phyloP scores from a whole-genome alignment of 2,888 invertebrate genomes.

The Marronus borbonicus region DNA sequence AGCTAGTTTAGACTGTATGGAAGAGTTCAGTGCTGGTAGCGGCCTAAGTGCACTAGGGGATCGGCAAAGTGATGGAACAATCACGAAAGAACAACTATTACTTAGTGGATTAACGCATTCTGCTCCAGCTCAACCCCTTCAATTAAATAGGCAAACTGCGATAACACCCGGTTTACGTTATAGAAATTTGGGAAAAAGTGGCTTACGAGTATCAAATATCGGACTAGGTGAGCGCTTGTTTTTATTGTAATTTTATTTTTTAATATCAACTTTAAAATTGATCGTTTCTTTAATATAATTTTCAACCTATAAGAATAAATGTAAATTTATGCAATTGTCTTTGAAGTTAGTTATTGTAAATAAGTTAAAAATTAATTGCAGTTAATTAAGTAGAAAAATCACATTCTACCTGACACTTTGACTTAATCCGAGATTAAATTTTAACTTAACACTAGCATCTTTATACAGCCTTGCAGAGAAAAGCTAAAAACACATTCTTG shows the following conservation, averaged over 20 bases:
- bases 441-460: too few relatives aligned
- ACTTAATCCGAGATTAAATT: too few relatives aligned
- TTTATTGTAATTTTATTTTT: not conserved
- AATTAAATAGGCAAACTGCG: slow-evolving; percentile 77
- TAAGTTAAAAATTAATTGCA: too few relatives aligned
- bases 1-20: slow-evolving; percentile 95
- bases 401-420: too few relatives aligned
- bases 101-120: slow-evolving; percentile 68
- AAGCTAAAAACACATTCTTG: too few relatives aligned
- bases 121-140: slow-evolving; percentile 67
- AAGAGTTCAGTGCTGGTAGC: slow-evolving; percentile 86
- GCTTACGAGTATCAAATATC: slow-evolving; percentile 93
- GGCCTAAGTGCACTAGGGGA: slow-evolving; percentile 70
- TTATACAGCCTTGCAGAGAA: too few relatives aligned
- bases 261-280: too few relatives aligned
- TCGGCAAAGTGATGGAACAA: slow-evolving; percentile 69
- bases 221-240: slow-evolving; percentile 79
- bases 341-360: too few relatives aligned
- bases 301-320: too few relatives aligned
- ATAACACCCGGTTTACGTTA: slow-evolving; percentile 89
- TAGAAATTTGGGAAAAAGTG: slow-evolving; percentile 96
- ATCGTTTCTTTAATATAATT: too few relatives aligned
- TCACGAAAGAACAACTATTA: slow-evolving; percentile 75
- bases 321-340: too few relatives aligned
- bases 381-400: too few relatives aligned